Conservation (phyloP, 2,113 vertebrate species). For the Colius striatus region DNA sequence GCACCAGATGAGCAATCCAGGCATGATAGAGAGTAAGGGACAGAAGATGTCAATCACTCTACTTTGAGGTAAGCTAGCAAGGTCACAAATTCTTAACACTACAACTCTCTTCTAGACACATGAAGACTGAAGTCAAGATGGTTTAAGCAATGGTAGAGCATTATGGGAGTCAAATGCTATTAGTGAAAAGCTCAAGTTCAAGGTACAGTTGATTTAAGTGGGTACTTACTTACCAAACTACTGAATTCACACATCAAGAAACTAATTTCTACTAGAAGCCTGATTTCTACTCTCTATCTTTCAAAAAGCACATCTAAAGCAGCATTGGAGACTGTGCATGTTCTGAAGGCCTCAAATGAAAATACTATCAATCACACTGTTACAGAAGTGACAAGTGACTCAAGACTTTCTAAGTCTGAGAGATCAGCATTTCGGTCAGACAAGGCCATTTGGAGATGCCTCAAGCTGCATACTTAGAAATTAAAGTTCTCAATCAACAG, state of each 20-base stretch:
- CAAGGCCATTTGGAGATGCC: not conserved
- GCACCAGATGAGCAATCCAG: fast-evolving
- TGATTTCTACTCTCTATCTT: not conserved
- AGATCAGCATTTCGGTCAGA: not conserved
- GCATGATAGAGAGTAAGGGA: fast-evolving
- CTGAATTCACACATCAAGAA: not conserved
- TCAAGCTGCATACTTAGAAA: not conserved
- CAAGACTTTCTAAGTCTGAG: not conserved
- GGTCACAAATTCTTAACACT: not conserved
- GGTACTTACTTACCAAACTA: not conserved
- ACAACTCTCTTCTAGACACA: fast-evolving
- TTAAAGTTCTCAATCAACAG: not conserved
- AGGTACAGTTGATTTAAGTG: not conserved
- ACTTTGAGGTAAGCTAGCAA: not conserved
- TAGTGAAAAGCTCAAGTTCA: not conserved
- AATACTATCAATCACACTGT: not conserved
- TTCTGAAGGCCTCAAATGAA: not conserved
- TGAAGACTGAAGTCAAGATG: not conserved
- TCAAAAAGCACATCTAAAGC: not conserved
- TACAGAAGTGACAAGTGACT: not conserved
- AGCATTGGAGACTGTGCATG: not conserved
- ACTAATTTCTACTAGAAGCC: not conserved
- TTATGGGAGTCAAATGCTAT: fast-evolving
- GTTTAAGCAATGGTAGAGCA: not conserved
- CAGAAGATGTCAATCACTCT: not conserved